phyloP scores from a whole-genome alignment of 2,797 vertebrate species.

The Tympanoctomys barrerae region DNA sequence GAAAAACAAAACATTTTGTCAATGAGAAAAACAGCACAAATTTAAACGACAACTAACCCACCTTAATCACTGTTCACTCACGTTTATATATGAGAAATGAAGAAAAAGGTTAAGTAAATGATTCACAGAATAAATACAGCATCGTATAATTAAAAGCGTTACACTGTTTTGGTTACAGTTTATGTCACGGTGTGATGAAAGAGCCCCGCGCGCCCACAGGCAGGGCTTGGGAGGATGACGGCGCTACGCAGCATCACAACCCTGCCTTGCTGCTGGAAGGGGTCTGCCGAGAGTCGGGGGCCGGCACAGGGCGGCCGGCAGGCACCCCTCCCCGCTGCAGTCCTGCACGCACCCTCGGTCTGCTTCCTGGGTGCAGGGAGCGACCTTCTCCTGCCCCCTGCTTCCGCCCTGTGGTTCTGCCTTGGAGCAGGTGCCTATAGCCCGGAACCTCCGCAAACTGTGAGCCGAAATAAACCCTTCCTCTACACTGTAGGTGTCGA shows the following conservation, averaged over 20 bases:
- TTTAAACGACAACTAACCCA: not conserved
- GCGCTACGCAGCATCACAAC: too few relatives aligned
- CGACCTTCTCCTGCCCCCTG: not conserved
- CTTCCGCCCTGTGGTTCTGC: not conserved
- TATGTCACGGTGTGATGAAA: not conserved
- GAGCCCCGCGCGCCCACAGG: not conserved
- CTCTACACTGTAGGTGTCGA: too few relatives aligned
- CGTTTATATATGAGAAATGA: not conserved
- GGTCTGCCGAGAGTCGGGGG: not conserved
- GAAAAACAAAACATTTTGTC: too few relatives aligned
- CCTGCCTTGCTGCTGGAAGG: not conserved
- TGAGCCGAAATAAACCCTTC: not conserved
- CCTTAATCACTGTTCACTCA: not conserved
- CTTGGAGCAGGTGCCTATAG: not conserved
- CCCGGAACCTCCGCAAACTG: not conserved
- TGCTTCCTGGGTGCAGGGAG: not conserved
- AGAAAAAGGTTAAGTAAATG: not conserved
- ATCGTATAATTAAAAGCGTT: not conserved
- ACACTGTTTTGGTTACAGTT: too few relatives aligned
- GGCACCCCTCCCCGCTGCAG: accelerated
- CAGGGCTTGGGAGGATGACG: too few relatives aligned
- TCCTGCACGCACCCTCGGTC: too few relatives aligned
- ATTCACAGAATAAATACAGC: not conserved
- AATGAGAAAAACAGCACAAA: not conserved
- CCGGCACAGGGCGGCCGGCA: not conserved